Evolutionary conservation across 2,797 vertebrate genomes (phyloP).

Genomic region (Acanthis flammea): DNA sequence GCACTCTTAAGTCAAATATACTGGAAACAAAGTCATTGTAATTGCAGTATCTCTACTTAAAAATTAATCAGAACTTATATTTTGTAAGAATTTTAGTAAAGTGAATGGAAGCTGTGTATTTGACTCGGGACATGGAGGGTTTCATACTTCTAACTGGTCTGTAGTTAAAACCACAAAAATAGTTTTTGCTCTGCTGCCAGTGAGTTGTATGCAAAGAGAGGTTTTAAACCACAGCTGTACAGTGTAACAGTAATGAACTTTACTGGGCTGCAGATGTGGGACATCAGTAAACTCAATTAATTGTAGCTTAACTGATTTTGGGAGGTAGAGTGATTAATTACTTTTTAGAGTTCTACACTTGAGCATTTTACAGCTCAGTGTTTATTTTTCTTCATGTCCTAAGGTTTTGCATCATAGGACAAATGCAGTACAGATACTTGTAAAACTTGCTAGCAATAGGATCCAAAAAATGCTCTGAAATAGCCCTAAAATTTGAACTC

Average conservation of each 20-base stretch:
- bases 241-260: conserved; percentile 54
- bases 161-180: conserved; percentile 64
- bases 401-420: neutral
- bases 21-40: conserved; percentile 53
- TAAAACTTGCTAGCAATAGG: neutral
- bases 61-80: conserved; percentile 43
- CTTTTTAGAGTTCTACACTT: conserved; percentile 12
- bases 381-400: neutral
- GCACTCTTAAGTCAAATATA: conserved; percentile 11
- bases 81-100: conserved; percentile 45
- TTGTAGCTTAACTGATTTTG: conserved; percentile 28
- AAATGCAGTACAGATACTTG: neutral
- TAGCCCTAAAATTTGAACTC: neutral
- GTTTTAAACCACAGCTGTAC: conserved; percentile 68
- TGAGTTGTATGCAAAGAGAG: conserved; percentile 36
- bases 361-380: neutral
- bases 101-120: conserved; percentile 46
- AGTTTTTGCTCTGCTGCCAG: conserved; percentile 56
- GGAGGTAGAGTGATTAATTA: neutral
- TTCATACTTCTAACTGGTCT: conserved; percentile 35
- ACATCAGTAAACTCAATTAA: conserved; percentile 57
- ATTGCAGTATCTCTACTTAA: conserved; percentile 39
- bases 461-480: neutral
- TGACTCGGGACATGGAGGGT: conserved; percentile 4
- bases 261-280: conserved; percentile 68